Conservation (phyloP, 1,140 invertebrate genomes). For the Zeugodacus cucurbitae region DNA sequence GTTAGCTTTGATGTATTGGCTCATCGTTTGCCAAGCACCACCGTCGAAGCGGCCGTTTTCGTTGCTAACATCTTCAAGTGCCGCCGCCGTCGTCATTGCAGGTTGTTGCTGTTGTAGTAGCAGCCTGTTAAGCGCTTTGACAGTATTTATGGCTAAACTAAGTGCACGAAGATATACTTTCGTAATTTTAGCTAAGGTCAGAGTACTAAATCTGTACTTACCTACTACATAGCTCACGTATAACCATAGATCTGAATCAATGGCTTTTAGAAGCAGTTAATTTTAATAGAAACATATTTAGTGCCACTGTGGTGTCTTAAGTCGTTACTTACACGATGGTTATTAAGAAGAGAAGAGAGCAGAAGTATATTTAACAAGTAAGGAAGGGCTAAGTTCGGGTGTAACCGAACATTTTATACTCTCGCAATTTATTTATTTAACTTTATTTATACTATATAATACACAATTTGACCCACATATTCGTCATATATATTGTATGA, state of each 20-base stretch:
- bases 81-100: background rate
- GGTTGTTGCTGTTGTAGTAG: background rate
- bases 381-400: too few relatives aligned
- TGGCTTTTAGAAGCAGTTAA: constrained; percentile 13
- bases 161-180: constrained; percentile 38
- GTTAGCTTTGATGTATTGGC: constrained; percentile 33
- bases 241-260: constrained; percentile 31
- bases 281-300: constrained; percentile 32
- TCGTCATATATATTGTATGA: too few relatives aligned
- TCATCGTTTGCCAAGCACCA: constrained; percentile 4
- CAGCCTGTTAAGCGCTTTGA: background rate
- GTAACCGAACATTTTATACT: too few relatives aligned
- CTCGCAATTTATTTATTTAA: too few relatives aligned
- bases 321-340: background rate
- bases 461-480: too few relatives aligned
- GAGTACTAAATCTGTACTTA: background rate
- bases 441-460: too few relatives aligned
- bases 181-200: constrained; percentile 27
- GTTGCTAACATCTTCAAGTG: background rate
- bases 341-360: too few relatives aligned
- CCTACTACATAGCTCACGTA: background rate
- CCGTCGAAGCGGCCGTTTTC: background rate
- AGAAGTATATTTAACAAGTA: too few relatives aligned
- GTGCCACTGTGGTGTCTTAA: background rate
- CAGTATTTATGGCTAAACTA: constrained; percentile 35